Evolutionary conservation across 2,888 invertebrate genomes (phyloP), one percentile per base, ranked within the genome.

Genomic region (Automeris io): DNA sequence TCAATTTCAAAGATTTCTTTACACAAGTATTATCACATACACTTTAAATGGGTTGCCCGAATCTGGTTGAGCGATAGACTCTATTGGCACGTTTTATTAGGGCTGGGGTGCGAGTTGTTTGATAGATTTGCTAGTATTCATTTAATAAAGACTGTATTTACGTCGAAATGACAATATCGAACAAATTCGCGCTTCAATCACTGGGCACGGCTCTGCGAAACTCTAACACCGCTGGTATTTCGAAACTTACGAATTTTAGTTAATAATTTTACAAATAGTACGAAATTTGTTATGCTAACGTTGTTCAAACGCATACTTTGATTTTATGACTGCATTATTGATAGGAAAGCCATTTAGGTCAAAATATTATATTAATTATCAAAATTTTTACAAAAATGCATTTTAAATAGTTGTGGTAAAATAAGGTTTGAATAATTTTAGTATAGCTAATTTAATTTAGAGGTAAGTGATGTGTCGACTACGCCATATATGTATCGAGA

Each of bases 131-230:
- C 29, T 13, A 4, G 13, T 18, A 22, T 31, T 13, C 18, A n/a
- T 18, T 6, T 35, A 12, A 12, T 23, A 18, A 5, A 35, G 47
- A 50, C 21, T 11, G n/a, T 12, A 21, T 22, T 24, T 25, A 40
- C 18, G 8, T 31, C 18, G 31, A 18, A 33, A 29, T 36, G 46
- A 32, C 37, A 31, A 54, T 54, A 54, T 61, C 54, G 57, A 45
- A 44, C 43, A 44, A 39, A 46, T 54, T 46, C 53, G 49, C 52
- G 56, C 51, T 53, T 41, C 56, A 50, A 61, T 55, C 50, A 44
- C 65, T 72, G 57, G 78, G 79, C 85, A 86, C 85, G 85, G 85
- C 83, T 79, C 60, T 72, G 69, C 80, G 85, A 82, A 83, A 85
- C 85, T 85, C 85, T 70, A 65, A 80, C 70, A 72, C 74, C 76